Base-by-base conservation (phyloP, 2,888 invertebrate species). In the Chloroclysta siterata region DNA sequence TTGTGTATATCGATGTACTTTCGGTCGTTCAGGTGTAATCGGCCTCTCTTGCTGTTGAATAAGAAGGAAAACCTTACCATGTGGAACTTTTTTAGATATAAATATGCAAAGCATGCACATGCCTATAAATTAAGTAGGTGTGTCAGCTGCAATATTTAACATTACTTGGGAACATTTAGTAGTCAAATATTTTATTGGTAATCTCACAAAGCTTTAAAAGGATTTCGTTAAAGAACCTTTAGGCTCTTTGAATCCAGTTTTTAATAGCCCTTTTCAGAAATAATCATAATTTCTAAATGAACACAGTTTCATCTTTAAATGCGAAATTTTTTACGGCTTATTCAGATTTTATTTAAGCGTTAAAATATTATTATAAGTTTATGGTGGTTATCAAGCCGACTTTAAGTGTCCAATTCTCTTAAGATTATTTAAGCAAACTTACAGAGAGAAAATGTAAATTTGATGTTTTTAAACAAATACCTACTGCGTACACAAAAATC, bases 1-100 rank as follows among this genome's bases (percentile, higher is more conserved):
- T 85, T 96, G 96, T 11, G 95, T 95, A 80, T 90, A 79, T 42
- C 87, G 81, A 68, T 89, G 84, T 53, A 83, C 74, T 77, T 90
- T 92, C 2, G 86, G 87, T 39, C 85, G 82, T 65, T 92, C 92
- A 15, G 91, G 90, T 33, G 90, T 89, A 5, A 80, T 67, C 6
- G 92, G 88, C 69, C 87, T 83, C 68, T 93, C 86, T 76, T 93
- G 87, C 89, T 93, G 82, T 68, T 71, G 65, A 53, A 70, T 46
- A 60, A 66, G 52, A 66, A 63, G 0, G 15, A 53, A 48, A 11
- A 39, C 44, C 33, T 60, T 46, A 39, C 29, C 41, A 47, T 11
- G 15, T 53, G 11, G 51, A 39, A 15, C 47, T 48, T 17, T 13
- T 47, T 10, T 17, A 39, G 17, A 13, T 33, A 33, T 33, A 1